Percentiles rank a stretch among this genome's conserved stretches.
Evolutionary conservation across 2,888 invertebrate genomes (phyloP).

Genomic region (Laothoe populi): DNA sequence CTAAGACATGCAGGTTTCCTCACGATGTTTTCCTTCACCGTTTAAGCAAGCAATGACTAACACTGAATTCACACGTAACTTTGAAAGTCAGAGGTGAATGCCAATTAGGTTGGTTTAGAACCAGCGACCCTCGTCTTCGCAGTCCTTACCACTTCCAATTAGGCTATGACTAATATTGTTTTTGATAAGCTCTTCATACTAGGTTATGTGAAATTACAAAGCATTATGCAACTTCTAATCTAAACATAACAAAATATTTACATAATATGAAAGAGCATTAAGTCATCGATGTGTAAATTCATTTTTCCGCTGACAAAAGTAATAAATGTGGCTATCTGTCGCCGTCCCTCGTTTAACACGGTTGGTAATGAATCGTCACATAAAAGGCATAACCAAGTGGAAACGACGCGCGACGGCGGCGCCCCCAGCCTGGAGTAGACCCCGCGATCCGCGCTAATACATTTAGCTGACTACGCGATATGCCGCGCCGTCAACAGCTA

Average conservation of each 20-base stretch:
- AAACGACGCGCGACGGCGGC: slow-evolving; percentile 63
- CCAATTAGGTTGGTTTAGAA: too few species aligned
- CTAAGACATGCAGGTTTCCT: too few species aligned
- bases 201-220: slow-evolving; percentile 42
- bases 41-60: too few species aligned
- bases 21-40: too few species aligned
- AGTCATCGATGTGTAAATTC: slow-evolving; percentile 72
- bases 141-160: too few species aligned
- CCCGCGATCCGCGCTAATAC: slow-evolving; percentile 52
- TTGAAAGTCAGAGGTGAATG: too few species aligned
- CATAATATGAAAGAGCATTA: slow-evolving; percentile 36
- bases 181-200: too few species aligned
- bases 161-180: too few species aligned
- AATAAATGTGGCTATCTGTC: slow-evolving; percentile 82
- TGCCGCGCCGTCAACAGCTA: slow-evolving; percentile 52
- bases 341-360: slow-evolving; percentile 67
- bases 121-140: too few species aligned
- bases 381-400: slow-evolving; percentile 84
- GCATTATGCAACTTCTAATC: slow-evolving; percentile 49
- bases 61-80: too few species aligned
- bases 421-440: slow-evolving; percentile 29
- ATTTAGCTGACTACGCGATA: slow-evolving; percentile 66
- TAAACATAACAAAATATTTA: slow-evolving; percentile 31
- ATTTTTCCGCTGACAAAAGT: slow-evolving; percentile 84
- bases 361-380: slow-evolving; percentile 81